Conservation (phyloP, 2,888 invertebrate species). For the Sminthurinus aureus region DNA sequence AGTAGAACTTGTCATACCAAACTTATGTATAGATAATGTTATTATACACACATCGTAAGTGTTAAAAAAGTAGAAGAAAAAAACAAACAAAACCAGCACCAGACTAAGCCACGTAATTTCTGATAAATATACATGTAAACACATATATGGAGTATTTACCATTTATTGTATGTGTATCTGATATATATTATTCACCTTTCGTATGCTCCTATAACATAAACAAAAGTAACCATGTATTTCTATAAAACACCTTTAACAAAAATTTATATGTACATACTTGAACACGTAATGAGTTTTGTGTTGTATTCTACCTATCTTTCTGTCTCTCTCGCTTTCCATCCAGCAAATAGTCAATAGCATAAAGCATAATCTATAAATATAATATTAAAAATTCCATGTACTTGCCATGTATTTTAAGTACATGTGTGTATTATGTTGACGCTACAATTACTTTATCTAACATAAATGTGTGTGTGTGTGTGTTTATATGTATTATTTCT, state of each 20-base stretch:
- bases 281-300: not conserved
- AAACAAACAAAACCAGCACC: constrained; percentile 9
- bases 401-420: not conserved
- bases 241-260: not conserved
- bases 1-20: no score
- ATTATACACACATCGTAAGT: not conserved
- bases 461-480: not conserved
- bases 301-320: not conserved
- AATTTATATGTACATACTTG: not conserved
- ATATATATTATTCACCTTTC: not conserved
- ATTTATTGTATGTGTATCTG: not conserved
- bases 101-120: constrained; percentile 14
- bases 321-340: not conserved
- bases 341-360: not conserved
- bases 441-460: not conserved
- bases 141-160: not conserved
- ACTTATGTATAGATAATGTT: not conserved
- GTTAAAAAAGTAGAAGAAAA: not conserved
- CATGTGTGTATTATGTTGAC: not conserved
- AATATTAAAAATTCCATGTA: not conserved
- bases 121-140: not conserved
- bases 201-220: not conserved
- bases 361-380: not conserved
- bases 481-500: not conserved
- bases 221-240: not conserved